These are phyloP conservation scores for Mergus octosetaceus DNA, from an alignment of 2,797 vertebrate genomes.

Conservation along the genomic window DNA sequence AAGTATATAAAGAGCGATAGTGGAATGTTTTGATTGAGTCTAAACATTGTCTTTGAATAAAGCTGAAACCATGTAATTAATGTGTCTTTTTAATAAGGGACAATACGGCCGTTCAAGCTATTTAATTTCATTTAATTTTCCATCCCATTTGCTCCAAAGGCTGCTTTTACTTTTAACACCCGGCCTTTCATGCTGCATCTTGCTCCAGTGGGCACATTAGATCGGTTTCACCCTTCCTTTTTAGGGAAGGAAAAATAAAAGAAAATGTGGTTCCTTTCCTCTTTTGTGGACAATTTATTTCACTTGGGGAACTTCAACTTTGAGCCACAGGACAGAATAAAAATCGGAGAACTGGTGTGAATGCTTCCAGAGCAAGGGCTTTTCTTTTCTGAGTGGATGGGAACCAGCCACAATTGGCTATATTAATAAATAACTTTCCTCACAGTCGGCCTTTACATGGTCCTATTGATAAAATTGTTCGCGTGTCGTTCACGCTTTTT, in stretches of 20 bases:
- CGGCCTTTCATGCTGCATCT: constrained; percentile 86
- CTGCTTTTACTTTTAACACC: constrained; percentile 89
- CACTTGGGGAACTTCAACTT: constrained; percentile 87
- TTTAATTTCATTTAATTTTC: constrained; percentile 99
- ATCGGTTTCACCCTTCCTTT: constrained; percentile 89
- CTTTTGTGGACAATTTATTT: constrained; percentile 89
- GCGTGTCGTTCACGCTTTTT: constrained; percentile 96
- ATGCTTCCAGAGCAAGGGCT: constrained; percentile 82
- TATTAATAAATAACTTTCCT: constrained; percentile 97
- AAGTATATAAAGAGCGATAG: constrained; percentile 84
- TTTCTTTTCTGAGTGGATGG: constrained; percentile 87
- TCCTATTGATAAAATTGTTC: constrained; percentile 94
- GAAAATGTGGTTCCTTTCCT: constrained; percentile 86
- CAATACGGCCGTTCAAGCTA: constrained; percentile 95
- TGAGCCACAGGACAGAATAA: constrained; percentile 87
- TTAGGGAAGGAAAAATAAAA: constrained; percentile 85
- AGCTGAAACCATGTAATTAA: constrained; percentile 97
- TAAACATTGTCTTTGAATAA: constrained; percentile 92
- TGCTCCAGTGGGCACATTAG: constrained; percentile 89
- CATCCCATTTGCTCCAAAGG: constrained; percentile 96
- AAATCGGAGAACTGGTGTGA: constrained; percentile 87
- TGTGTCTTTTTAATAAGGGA: constrained; percentile 93
- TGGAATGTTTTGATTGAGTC: constrained; percentile 91
- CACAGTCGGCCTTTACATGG: constrained; percentile 92
- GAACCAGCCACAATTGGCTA: constrained; percentile 92